Evolutionary conservation across 2,797 vertebrate species (phyloP).

Genomic region (Schizopygopsis pylzovi): DNA sequence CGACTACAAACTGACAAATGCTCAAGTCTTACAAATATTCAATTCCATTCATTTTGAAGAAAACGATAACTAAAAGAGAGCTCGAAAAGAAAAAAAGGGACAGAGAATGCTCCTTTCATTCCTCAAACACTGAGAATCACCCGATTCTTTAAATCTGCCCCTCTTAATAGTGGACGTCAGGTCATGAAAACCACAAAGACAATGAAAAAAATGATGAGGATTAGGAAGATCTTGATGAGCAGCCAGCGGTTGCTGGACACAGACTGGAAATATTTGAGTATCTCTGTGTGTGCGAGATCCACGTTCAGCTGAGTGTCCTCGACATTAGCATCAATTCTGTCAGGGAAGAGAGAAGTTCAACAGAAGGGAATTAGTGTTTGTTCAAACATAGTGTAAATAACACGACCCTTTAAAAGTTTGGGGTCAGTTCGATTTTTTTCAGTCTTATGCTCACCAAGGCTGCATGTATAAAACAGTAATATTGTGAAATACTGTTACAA

Average conservation of each 20-base stretch:
- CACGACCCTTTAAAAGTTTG: background rate
- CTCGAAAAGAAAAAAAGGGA: background rate
- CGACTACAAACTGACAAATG: background rate
- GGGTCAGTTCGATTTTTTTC: background rate
- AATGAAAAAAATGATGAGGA: slow-evolving; percentile 85
- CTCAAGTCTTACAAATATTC: background rate
- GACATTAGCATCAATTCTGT: slow-evolving; percentile 83
- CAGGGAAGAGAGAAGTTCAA: background rate
- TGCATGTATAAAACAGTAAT: background rate
- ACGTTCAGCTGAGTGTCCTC: slow-evolving; percentile 83
- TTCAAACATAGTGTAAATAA: background rate
- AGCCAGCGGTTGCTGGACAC: slow-evolving; percentile 86
- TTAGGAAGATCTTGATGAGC: slow-evolving; percentile 85
- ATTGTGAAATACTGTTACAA: background rate
- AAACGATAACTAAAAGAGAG: slow-evolving; percentile 7
- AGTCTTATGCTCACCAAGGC: background rate
- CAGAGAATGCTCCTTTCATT: background rate
- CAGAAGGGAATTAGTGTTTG: background rate
- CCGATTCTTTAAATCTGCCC: background rate
- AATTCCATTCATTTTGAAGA: background rate
- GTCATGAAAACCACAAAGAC: slow-evolving; percentile 85
- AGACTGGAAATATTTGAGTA: slow-evolving; percentile 87
- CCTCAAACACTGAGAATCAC: slow-evolving; percentile 30
- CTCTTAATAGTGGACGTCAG: slow-evolving; percentile 62
- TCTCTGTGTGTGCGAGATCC: slow-evolving; percentile 81